phyloP scores from a whole-genome alignment of 2,113 vertebrate species.

The Tragelaphus imberbis region DNA sequence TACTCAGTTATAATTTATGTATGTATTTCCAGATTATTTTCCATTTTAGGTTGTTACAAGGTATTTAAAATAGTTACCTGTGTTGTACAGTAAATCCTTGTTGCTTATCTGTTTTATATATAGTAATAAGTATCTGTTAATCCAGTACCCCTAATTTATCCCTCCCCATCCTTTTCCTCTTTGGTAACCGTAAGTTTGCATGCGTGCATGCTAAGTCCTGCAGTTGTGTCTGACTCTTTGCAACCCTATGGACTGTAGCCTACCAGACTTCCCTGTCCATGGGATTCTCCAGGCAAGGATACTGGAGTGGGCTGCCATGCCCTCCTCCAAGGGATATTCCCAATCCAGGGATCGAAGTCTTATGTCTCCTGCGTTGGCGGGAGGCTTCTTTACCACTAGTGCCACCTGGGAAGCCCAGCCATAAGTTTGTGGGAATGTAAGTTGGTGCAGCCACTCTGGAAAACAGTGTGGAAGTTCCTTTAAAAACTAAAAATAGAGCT shows the following conservation, averaged over 20 bases:
- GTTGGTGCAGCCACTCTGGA: background rate
- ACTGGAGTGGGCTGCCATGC: background rate
- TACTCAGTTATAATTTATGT: background rate
- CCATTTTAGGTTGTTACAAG: background rate
- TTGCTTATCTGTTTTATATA: background rate
- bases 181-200: background rate
- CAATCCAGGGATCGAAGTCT: background rate
- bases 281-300: background rate
- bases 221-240: background rate
- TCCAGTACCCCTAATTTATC: background rate
- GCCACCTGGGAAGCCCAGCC: background rate
- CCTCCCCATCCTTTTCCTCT: background rate
- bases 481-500: background rate
- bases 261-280: background rate
- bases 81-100: background rate
- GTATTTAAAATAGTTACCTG: background rate
- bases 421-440: background rate
- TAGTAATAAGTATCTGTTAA: background rate
- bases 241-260: background rate
- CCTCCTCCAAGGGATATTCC: background rate
- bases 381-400: background rate
- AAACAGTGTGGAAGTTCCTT: background rate
- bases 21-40: background rate
- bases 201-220: background rate
- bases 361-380: background rate